Base-by-base conservation (phyloP, 2,113 vertebrate species). In the Laticauda laticaudata region DNA sequence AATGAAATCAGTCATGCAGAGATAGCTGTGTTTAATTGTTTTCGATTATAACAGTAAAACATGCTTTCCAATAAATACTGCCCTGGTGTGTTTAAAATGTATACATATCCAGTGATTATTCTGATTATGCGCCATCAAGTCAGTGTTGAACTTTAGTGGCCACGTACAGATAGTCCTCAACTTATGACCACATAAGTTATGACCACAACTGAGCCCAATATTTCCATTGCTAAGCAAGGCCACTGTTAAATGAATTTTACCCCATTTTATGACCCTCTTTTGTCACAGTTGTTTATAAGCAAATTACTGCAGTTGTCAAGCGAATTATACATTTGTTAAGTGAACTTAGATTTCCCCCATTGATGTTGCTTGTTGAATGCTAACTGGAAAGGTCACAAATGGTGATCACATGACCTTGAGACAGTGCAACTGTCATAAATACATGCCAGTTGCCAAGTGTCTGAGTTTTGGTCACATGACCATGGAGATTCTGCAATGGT, bases 11-110 rank as follows among this genome's bases (percentile, higher is more conserved):
- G 39, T 93, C 94, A 92, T 24, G 61, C 88, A 93, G 29, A 26
- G 43, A n/a, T 91, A 94, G 90, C 56, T 92, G n/a, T 86, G 81
- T 95, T 96, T 94, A 96, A 96, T 96, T 95, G 94, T 24, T 91
- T 89, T 48, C 93, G 93, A 94, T 89, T 24, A 95, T 90, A 45
- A n/a, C 93, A 92, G 23, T 92, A 93, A 26, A 0, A 92, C 87
- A 87, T 92, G 90, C 93, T 96, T 95, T 39, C 53, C 93, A 53
- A 26, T 48, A 95, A 94, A 95, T 94, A 88, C 81, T 18, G 91
- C 4, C 7, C 29, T 75, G 61, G 5, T 92, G 55, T 92, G 55
- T 54, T 93, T 39, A 91, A 56, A 69, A 34, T 34, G n/a, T 69
- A 69, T n/a, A 15, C 64, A 69, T n/a, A 34, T 69, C 64, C 29